Base-by-base conservation (phyloP, 2,113 vertebrate species). In the Axis porcinus region DNA sequence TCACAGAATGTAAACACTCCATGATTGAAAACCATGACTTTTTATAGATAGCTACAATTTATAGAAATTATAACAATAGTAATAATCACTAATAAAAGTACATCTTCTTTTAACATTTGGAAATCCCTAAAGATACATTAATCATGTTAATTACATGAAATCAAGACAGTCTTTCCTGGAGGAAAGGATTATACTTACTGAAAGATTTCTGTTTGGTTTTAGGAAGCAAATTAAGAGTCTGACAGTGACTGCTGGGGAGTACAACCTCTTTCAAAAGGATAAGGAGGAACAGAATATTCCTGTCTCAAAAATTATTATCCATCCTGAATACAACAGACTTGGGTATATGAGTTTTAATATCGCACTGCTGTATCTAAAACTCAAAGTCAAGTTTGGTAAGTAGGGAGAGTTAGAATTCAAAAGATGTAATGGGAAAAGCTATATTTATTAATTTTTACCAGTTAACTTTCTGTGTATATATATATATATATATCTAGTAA, bases 381-480 rank as follows among this genome's bases (percentile, higher is more conserved):
- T 81, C 62, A 83, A 84, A 60, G 64, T 91, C n/a, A 84, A 70
- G n/a, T 85, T 89, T 91, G 87, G 88, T 97, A 54, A 94, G 95
- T 96, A 83, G 12, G 43, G 9, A 79, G 50, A 6, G 50, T 87
- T 91, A 54, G 36, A 60, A 55, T 54, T n/a, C 33, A 57, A 33
- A 91, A 1, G 14, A 43, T 36, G 2, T 45, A 87, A 23, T 33
- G 40, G 11, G 15, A 78, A 93, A 64, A 43, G 40, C 1, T 79
- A 12, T 93, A 67, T 40, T 87, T 45, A 86, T 27, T 57, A 8
- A 60, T 76, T 90, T 47, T 27, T 64, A 36, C 15, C 13, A 67
- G 16, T 57, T 60, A 86, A 74, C 54, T 82, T 82, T 70, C 25
- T 94, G 1, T 94, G 21, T 70, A 10, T 36, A 36, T 40, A 16